phyloP scores from a whole-genome alignment of 1,140 invertebrate genomes.

The Microplitis mediator region DNA sequence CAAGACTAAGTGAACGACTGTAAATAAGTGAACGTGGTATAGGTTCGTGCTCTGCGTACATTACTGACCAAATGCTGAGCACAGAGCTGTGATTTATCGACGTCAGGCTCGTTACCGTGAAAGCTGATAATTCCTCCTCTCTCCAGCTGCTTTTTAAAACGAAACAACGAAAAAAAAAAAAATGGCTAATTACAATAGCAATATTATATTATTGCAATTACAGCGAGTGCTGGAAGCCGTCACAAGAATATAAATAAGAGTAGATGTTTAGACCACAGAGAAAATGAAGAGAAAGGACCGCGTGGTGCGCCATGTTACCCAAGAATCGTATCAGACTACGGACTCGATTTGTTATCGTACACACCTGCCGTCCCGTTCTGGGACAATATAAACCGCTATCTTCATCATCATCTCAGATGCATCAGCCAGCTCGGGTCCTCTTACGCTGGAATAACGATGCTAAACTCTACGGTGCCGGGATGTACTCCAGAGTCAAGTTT shows the following conservation, averaged over 20 bases:
- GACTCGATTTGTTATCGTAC: slow-evolving; percentile 38
- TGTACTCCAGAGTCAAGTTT: not conserved
- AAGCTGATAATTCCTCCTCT: slow-evolving; percentile 41
- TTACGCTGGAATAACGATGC: not conserved
- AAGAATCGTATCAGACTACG: slow-evolving; percentile 30
- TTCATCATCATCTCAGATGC: slow-evolving; percentile 23
- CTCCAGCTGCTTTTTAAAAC: not conserved
- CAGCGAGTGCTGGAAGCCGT: too few relatives aligned
- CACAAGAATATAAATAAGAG: too few relatives aligned
- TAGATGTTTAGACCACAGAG: not conserved
- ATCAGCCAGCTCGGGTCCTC: slow-evolving; percentile 15
- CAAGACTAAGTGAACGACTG: too few relatives aligned
- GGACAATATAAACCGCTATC: slow-evolving; percentile 38
- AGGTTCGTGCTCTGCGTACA: slow-evolving; percentile 23
- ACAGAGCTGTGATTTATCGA: slow-evolving; percentile 53
- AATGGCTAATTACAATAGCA: too few relatives aligned
- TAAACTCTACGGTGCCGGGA: slow-evolving; percentile 7
- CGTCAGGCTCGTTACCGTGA: slow-evolving; percentile 54
- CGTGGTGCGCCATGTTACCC: not conserved
- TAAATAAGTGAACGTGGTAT: too few relatives aligned
- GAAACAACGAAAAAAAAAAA: too few relatives aligned
- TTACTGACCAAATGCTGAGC: slow-evolving; percentile 28
- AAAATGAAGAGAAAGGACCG: slow-evolving; percentile 1
- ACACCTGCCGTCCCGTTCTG: slow-evolving; percentile 37
- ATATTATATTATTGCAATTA: too few relatives aligned